Evolutionary conservation across 2,113 vertebrate genomes (phyloP).

Genomic region (Cryptoleucopteryx plumbea): DNA sequence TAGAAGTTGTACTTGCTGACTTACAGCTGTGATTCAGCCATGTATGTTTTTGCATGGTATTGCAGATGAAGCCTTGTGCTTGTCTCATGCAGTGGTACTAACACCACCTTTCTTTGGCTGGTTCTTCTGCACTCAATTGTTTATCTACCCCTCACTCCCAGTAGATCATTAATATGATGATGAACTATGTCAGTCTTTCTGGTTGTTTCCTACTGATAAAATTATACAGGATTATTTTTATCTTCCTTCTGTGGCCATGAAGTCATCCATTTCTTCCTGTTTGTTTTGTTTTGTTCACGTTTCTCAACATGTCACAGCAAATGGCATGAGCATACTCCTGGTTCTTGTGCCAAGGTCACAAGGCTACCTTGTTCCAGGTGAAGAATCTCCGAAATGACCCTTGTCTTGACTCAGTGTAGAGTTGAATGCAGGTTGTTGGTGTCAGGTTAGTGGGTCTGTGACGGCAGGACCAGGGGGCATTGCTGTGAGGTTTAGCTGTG

Average conservation of each 20-base stretch:
- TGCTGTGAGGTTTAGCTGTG: neutral
- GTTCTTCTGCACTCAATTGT: neutral
- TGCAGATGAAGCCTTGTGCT: neutral
- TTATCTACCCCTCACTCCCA: neutral
- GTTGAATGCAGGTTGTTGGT: neutral
- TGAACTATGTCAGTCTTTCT: neutral
- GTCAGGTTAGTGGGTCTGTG: neutral
- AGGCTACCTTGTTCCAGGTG: neutral
- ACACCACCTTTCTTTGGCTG: neutral
- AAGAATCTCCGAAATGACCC: neutral
- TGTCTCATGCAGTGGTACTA: neutral
- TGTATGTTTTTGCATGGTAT: neutral
- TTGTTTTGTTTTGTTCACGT: neutral
- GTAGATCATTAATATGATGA: neutral
- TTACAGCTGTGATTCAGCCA: neutral
- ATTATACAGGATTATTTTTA: neutral
- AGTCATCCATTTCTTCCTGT: neutral
- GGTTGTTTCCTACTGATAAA: neutral
- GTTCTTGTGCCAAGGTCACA: neutral
- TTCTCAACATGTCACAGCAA: neutral
- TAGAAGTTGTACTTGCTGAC: neutral
- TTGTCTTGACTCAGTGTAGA: neutral
- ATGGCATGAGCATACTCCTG: neutral
- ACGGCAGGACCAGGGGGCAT: neutral
- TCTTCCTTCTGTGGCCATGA: neutral